Evolutionary conservation across 2,888 invertebrate genomes (phyloP).

Genomic region (Ophonus ardosiacus): DNA sequence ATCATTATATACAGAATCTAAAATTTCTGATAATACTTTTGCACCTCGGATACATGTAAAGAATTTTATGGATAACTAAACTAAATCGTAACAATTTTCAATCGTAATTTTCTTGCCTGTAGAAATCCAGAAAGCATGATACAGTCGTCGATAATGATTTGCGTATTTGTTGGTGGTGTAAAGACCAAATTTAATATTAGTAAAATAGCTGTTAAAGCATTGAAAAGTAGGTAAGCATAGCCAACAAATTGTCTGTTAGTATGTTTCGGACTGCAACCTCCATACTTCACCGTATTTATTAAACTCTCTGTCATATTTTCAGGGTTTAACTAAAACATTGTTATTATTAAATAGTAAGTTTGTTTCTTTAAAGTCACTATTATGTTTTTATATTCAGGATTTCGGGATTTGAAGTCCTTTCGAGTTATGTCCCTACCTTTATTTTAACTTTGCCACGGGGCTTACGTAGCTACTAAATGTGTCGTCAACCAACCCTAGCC

Average conservation of each 20-base stretch:
- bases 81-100: not conserved
- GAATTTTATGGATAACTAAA: not conserved
- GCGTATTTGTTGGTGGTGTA: not conserved
- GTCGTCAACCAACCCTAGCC: too few species aligned
- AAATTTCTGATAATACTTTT: not conserved
- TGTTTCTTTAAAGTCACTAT: too few species aligned
- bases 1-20: not conserved
- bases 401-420: too few species aligned
- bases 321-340: not conserved
- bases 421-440: too few species aligned
- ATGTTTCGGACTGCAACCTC: not conserved
- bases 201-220: not conserved
- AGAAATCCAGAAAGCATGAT: not conserved
- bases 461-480: too few species aligned
- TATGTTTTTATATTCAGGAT: too few species aligned
- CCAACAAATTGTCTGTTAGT: not conserved
- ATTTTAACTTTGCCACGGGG: too few species aligned
- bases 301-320: not conserved
- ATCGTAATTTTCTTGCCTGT: not conserved
- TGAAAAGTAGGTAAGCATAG: not conserved
- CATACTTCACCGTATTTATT: not conserved
- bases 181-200: not conserved
- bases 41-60: not conserved
- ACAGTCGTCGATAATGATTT: not conserved
- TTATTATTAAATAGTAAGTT: too few species aligned